Evolutionary conservation across 64 coral and sea anemone genomes (phyloP), one percentile per base, ranked within the genome.

Genomic region (Porites lutea): DNA sequence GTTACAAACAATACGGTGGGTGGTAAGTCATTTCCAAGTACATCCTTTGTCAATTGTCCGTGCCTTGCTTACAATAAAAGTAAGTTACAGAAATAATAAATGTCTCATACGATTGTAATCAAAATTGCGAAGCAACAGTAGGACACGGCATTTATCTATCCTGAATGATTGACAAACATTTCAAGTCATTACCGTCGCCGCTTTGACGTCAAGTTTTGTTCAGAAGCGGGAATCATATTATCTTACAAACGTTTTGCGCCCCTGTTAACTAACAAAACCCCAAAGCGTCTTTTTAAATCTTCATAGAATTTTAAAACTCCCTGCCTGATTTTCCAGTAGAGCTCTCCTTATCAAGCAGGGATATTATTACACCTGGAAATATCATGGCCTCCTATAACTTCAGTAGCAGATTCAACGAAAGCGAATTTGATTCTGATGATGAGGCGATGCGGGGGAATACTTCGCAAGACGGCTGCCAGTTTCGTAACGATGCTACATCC

Each of bases 391-490:
- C 16, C 46, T 4, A 68, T 48, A 0, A 66, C 19, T 51, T 69
- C 13, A 67, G 52, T 48, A 22, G 20, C 61, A 20, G 12, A 14
- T 49, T 66, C 47, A 20, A 64, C 16, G 6, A 15, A 51, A 83
- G 43, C 11, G 0, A 8, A 64, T 27, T 6, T 5, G 19, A 13
- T 27, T 57, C 21, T 59, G n/a, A 45, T 4, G 64, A 63, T 82
- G 59, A 43, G 48, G 19, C 15, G 3, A 61, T 37, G 13, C 2
- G 11, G 0, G 6, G 15, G 1, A 19, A 10, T 18, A 19, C 43
- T 84, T 84, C 59, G 16, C 23, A 82, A 64, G 18, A n/a, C 11
- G 18, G 12, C 52, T 84, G 61, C 63, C 49, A 76, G 14, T 84
- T 84, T n/a, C 46, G 64, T 47, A 16, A 74, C 23, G 52, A 88